Conservation (phyloP, 2,888 invertebrate genomes). For the Eumacrocentrus americanus region DNA sequence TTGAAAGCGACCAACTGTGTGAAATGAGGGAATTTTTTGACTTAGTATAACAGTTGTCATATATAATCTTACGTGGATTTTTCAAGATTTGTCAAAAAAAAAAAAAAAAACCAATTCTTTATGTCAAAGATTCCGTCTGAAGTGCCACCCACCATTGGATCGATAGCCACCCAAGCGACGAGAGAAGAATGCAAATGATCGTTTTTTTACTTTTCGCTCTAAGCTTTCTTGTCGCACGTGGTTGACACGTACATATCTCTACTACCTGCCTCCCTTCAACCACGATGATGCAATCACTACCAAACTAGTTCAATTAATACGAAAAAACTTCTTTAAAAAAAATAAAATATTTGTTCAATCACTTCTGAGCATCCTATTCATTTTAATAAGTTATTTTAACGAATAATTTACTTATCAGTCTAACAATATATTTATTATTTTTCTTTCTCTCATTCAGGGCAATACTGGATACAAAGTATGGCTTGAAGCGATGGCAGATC, state of each 20-base stretch:
- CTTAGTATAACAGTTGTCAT: background rate
- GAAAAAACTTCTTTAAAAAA: too few relatives aligned
- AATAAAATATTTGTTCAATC: too few relatives aligned
- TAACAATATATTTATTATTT: background rate
- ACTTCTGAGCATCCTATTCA: too few relatives aligned
- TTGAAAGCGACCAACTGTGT: background rate
- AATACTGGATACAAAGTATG: constrained; percentile 90
- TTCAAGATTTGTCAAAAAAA: constrained; percentile 8
- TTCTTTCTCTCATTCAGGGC: constrained; percentile 61
- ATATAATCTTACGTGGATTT: background rate
- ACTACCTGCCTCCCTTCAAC: background rate
- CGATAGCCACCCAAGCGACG: constrained; percentile 12
- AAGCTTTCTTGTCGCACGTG: background rate
- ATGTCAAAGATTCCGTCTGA: background rate
- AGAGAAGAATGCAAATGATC: constrained; percentile 32
- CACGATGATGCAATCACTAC: background rate
- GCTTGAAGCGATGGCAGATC: constrained; percentile 96
- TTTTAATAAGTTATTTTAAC: too few relatives aligned
- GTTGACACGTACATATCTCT: constrained; percentile 3
- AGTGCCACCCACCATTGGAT: background rate
- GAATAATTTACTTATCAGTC: background rate
- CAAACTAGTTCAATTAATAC: background rate
- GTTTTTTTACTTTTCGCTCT: constrained; percentile 15
- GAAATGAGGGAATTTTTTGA: background rate
- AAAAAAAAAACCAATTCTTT: constrained; percentile 1